phyloP scores from a whole-genome alignment of 2,113 vertebrate genomes.

The Mus pahari region DNA sequence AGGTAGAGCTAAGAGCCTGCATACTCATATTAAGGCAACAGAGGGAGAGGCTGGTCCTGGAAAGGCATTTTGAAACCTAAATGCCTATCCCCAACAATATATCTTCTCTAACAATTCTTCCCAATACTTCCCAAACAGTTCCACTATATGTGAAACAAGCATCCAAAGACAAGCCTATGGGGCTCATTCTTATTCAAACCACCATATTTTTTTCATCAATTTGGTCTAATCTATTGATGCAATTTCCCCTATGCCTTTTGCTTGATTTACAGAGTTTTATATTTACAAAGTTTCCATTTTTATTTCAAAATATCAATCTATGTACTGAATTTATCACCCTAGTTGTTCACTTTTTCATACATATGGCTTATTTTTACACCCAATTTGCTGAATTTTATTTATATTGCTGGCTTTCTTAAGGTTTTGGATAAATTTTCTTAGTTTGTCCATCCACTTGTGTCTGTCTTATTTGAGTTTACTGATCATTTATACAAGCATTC shows the following conservation, averaged over 20 bases:
- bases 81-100: neutral
- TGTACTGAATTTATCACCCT: neutral
- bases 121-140: neutral
- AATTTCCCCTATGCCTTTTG: neutral
- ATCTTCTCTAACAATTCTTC: neutral
- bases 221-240: neutral
- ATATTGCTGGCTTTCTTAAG: neutral
- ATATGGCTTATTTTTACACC: neutral
- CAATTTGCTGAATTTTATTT: neutral
- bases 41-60: neutral
- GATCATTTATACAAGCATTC: neutral
- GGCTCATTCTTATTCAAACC: neutral
- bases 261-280: neutral
- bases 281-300: neutral
- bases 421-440: neutral
- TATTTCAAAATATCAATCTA: neutral
- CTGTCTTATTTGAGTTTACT: neutral
- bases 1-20: neutral
- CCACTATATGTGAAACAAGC: neutral
- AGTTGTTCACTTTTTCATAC: neutral
- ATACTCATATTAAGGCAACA: neutral
- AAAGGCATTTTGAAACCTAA: neutral
- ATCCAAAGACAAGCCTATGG: neutral
- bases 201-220: neutral
- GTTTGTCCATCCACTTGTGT: neutral